These are phyloP conservation scores for Eutolmus rufibarbis DNA, from an alignment of 2,888 invertebrate genomes.

Conservation along the genomic window DNA sequence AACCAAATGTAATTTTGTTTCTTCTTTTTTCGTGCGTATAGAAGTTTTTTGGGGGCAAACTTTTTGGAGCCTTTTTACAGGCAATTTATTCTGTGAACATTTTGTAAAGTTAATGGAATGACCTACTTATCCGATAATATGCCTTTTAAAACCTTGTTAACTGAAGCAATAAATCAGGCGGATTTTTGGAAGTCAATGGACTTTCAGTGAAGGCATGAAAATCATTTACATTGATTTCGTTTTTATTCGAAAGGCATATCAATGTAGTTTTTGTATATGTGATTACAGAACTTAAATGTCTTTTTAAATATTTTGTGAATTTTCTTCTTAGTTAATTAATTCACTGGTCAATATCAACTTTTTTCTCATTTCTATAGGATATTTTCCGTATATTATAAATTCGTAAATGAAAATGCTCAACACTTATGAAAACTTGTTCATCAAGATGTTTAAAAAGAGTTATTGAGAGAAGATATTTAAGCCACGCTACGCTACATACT, in stretches of 20 bases:
- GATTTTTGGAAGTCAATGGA: background rate
- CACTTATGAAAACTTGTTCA: no score
- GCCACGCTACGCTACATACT: no score
- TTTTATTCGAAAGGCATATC: background rate
- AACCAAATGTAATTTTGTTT: background rate
- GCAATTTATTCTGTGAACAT: background rate
- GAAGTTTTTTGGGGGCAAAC: background rate
- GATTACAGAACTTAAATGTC: no score
- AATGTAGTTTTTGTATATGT: background rate
- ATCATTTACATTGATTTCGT: background rate
- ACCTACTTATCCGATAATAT: background rate
- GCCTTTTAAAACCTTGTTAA: background rate
- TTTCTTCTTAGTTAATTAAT: no score
- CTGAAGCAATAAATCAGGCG: background rate
- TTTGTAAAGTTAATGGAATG: background rate
- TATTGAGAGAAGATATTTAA: no score
- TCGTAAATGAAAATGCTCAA: no score
- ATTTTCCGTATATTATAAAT: no score
- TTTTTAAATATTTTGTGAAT: no score
- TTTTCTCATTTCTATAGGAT: no score
- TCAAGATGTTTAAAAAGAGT: no score
- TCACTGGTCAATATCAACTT: no score
- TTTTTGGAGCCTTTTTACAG: background rate
- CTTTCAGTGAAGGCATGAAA: background rate
- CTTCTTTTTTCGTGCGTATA: background rate